Percentiles rank a stretch among this genome's conserved stretches.
These are phyloP conservation scores for Trichoplusia ni DNA, from an alignment of 1,140 invertebrate genomes.

Conservation along the genomic window DNA sequence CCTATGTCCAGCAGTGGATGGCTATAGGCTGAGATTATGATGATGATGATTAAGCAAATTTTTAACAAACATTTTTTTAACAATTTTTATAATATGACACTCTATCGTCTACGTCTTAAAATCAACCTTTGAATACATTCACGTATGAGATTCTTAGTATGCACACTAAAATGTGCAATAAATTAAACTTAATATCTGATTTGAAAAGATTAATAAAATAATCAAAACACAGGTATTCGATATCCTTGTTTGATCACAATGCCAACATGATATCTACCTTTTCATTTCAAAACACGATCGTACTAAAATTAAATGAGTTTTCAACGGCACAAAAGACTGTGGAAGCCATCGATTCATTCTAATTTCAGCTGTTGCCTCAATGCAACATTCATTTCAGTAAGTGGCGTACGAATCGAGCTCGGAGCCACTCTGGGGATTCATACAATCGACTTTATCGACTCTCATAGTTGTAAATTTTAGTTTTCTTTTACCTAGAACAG, in stretches of 20 bases:
- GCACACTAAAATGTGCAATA: no score
- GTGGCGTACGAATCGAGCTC: slow-evolving; percentile 25
- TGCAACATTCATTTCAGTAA: slow-evolving; percentile 37
- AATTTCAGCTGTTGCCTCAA: slow-evolving; percentile 36
- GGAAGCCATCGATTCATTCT: slow-evolving; percentile 28
- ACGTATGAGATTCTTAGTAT: no score
- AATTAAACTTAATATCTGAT: no score
- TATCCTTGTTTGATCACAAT: not conserved
- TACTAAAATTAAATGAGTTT: slow-evolving; percentile 17
- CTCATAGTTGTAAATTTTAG: slow-evolving; percentile 37
- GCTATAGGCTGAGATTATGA: no score
- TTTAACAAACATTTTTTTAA: no score
- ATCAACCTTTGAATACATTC: no score
- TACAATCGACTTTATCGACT: slow-evolving; percentile 37
- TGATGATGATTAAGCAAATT: no score
- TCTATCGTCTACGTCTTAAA: no score
- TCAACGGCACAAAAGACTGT: slow-evolving; percentile 12
- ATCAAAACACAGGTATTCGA: not conserved
- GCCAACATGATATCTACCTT: not conserved
- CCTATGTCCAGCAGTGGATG: no score
- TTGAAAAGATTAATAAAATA: not conserved
- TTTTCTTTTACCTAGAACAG: slow-evolving; percentile 28
- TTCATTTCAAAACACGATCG: not conserved
- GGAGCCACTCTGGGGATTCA: slow-evolving; percentile 33
- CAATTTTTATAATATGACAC: no score